These are phyloP conservation scores for Sphaerophoria rueppellii DNA, from an alignment of 2,888 invertebrate genomes.

Conservation along the genomic window DNA sequence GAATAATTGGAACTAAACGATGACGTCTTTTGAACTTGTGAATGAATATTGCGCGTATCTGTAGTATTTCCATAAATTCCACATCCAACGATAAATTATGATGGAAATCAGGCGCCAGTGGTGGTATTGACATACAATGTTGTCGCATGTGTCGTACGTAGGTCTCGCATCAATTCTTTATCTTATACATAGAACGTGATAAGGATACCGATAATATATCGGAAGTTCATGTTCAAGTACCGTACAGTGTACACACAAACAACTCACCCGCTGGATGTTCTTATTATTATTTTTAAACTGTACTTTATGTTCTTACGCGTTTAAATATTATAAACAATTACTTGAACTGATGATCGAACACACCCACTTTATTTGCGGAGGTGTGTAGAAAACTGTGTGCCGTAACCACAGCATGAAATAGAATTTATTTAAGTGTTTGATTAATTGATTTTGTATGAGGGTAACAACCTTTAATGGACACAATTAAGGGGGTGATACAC, in stretches of 20 bases:
- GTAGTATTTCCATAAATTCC: conserved; percentile 59
- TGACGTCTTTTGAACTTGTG: conserved; percentile 44
- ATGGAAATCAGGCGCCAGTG: conserved; percentile 19
- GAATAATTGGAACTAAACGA: conserved; percentile 7
- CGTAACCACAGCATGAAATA: conserved; percentile 4
- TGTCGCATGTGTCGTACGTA: background rate
- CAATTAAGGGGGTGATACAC: conserved; percentile 40
- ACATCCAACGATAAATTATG: background rate
- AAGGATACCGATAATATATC: conserved; percentile 15
- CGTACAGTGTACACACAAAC: background rate
- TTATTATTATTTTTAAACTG: no score
- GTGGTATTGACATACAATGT: background rate
- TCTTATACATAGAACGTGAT: conserved; percentile 38
- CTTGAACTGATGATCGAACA: conserved; percentile 41
- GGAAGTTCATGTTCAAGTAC: background rate
- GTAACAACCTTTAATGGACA: conserved; percentile 26
- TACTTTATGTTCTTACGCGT: conserved; percentile 1
- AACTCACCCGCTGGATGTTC: background rate
- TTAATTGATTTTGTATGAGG: conserved; percentile 24
- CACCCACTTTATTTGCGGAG: conserved; percentile 46
- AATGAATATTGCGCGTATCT: conserved; percentile 43
- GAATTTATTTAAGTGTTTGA: conserved; percentile 14
- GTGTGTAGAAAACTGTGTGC: background rate
- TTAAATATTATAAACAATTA: conserved; percentile 62
- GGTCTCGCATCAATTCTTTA: background rate